Evolutionary conservation across 1,140 invertebrate genomes (phyloP).

Genomic region (Gonioctena quinquepunctata): DNA sequence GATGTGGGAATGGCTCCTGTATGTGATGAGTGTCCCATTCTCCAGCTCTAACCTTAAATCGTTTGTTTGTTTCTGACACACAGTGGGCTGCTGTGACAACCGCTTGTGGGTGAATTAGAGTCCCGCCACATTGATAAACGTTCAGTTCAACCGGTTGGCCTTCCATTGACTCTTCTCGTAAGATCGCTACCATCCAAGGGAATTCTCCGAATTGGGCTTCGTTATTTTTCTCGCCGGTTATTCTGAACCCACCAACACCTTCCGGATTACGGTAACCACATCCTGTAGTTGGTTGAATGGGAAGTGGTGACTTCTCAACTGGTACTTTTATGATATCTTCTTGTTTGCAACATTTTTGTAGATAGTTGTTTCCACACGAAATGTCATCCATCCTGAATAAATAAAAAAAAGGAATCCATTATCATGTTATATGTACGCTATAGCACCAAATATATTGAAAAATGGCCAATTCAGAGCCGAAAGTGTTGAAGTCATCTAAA

Average conservation of each 20-base stretch:
- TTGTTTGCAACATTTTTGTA: conserved; percentile 68
- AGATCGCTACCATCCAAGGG: conserved; percentile 82
- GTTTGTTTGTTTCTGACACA: conserved; percentile 51
- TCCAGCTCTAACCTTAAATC: conserved; percentile 67
- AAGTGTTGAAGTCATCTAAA: too few species aligned
- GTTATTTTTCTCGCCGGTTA: conserved; percentile 63
- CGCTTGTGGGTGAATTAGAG: conserved; percentile 71
- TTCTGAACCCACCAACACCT: conserved; percentile 70
- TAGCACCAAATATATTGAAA: neutral
- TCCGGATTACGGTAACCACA: conserved; percentile 67
- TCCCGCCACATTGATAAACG: conserved; percentile 76
- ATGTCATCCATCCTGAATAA: conserved; percentile 57
- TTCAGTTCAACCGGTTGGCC: conserved; percentile 60
- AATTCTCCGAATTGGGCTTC: conserved; percentile 76
- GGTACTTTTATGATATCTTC: conserved; percentile 43
- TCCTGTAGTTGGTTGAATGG: conserved; percentile 41
- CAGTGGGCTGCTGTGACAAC: conserved; percentile 76
- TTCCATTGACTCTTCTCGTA: conserved; percentile 64
- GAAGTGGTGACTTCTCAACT: conserved; percentile 39
- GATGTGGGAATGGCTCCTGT: conserved; percentile 71
- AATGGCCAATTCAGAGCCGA: too few species aligned
- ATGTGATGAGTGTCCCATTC: conserved; percentile 83
- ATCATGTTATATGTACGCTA: too few species aligned
- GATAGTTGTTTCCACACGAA: conserved; percentile 64
- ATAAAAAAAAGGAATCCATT: too few species aligned